phyloP scores from a whole-genome alignment of 1,140 invertebrate genomes.

The Drosophila ogumai region DNA sequence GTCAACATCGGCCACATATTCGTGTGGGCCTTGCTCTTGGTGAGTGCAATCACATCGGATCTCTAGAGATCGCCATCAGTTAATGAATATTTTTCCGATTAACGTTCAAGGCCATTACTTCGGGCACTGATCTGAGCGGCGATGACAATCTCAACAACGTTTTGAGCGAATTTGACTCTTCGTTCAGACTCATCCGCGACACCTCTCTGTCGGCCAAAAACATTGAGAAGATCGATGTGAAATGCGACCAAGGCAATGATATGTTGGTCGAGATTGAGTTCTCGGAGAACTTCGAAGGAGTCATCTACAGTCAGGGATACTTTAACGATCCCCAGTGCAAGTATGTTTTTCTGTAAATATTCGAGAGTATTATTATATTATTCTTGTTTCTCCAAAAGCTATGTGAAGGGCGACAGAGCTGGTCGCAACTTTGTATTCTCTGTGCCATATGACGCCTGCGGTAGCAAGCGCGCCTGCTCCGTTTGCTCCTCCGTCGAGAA shows the following conservation, averaged over 20 bases:
- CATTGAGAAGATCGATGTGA: constrained; percentile 87
- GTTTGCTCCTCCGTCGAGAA: constrained; percentile 88
- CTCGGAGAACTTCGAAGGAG: constrained; percentile 88
- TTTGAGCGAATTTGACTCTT: constrained; percentile 36
- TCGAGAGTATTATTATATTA: not conserved
- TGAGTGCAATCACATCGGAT: constrained; percentile 31
- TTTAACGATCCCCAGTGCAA: constrained; percentile 89
- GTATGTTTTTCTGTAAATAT: constrained; percentile 71
- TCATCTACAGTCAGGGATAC: constrained; percentile 90
- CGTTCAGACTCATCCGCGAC: constrained; percentile 52
- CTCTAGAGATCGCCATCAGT: constrained; percentile 17
- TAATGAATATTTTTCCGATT: constrained; percentile 23
- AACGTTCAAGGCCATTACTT: constrained; percentile 59
- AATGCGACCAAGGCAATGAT: constrained; percentile 86
- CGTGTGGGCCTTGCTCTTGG: constrained; percentile 71
- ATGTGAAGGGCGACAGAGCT: constrained; percentile 87
- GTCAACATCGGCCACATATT: constrained; percentile 72
- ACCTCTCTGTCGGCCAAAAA: constrained; percentile 69
- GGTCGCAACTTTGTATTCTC: constrained; percentile 86
- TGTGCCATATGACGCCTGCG: constrained; percentile 88
- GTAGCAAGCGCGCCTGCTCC: constrained; percentile 87
- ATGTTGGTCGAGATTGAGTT: constrained; percentile 89
- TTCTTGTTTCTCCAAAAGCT: constrained; percentile 84
- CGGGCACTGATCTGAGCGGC: constrained; percentile 44
- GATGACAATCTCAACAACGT: constrained; percentile 57